phyloP scores from a whole-genome alignment of 2,113 vertebrate genomes.

The Podiceps cristatus region DNA sequence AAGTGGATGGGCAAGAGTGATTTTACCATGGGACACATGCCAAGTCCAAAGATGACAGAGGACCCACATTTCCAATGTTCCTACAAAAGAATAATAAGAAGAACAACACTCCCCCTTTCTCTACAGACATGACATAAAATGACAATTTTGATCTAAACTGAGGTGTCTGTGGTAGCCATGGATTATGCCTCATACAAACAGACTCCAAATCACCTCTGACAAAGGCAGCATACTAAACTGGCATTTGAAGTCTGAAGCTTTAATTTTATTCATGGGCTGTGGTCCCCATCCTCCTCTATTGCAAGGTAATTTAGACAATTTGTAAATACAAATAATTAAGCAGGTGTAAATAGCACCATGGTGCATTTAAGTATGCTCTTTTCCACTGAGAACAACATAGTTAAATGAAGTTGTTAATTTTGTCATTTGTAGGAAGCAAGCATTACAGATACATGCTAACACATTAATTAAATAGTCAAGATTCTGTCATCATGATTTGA shows the following conservation, averaged over 20 bases:
- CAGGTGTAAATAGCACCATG: constrained; percentile 22
- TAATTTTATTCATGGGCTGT: not conserved
- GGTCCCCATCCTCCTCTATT: not conserved
- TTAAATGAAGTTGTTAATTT: constrained; percentile 48
- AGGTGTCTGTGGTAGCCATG: not conserved
- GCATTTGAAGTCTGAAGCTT: not conserved
- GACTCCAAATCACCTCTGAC: not conserved
- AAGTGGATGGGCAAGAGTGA: not conserved
- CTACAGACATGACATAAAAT: not conserved
- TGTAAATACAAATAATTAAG: constrained; percentile 48
- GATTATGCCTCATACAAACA: not conserved
- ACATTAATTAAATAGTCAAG: constrained; percentile 32
- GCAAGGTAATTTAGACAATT: constrained; percentile 33
- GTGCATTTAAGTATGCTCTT: not conserved
- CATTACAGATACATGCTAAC: not conserved
- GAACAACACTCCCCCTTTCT: not conserved
- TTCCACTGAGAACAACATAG: constrained; percentile 10
- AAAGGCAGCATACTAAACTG: not conserved
- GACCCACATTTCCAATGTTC: not conserved
- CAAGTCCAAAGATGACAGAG: not conserved
- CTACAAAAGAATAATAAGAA: not conserved
- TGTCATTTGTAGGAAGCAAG: constrained; percentile 6
- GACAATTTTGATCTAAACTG: not conserved
- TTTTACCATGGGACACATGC: not conserved
- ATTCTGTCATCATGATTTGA: constrained; percentile 28